Evolutionary conservation across 2,888 invertebrate species (phyloP), one percentile per base, ranked within the genome.

Genomic region (Tenthredo amoena): DNA sequence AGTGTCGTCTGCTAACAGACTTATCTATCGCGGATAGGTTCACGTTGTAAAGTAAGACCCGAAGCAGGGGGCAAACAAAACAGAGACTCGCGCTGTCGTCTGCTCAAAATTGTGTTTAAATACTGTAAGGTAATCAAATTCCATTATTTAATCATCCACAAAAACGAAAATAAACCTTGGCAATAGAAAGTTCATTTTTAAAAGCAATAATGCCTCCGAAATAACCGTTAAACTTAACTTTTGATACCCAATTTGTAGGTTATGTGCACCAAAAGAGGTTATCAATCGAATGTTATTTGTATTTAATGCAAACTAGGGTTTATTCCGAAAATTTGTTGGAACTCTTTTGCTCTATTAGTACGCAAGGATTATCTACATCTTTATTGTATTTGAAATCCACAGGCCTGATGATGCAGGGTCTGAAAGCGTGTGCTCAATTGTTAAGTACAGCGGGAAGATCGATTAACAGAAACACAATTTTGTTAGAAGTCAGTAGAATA

Each of bases 321-420:
- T n/a, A 55, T 55, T 68, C 15, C 12, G 68, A 3, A 1, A 3
- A 26, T 68, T 9, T 18, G 4, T 43, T 43, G 43, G 12, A 1
- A 43, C 26, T 62, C 6, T 5, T 12, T 31, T 4, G 62, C 12
- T 21, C 2, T 10, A 26, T 62, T 62, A 10, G 21, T 18, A 12
- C 2, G 9, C 10, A 26, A 34, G 31, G 31, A 31, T 15, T 65
- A 31, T 68, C 21, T 4, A 34, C 6, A 68, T 68, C 7, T 7
- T n/a, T 55, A n/a, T 77, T 31, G 12, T 3, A 2, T 34, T 77
- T 31, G 31, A 77, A 81, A 62, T 83, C 21, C 12, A 0, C 43
- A 79, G 58, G 18, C 31, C 34, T 26, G 55, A 87, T 76, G 65
- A 89, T 89, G 89, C 89, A 89, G 85, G 85, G 86, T 82, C 84